Evolutionary conservation across 64 coral and sea anemone genomes (phyloP).

Genomic region (Catalaphyllia jardinei): DNA sequence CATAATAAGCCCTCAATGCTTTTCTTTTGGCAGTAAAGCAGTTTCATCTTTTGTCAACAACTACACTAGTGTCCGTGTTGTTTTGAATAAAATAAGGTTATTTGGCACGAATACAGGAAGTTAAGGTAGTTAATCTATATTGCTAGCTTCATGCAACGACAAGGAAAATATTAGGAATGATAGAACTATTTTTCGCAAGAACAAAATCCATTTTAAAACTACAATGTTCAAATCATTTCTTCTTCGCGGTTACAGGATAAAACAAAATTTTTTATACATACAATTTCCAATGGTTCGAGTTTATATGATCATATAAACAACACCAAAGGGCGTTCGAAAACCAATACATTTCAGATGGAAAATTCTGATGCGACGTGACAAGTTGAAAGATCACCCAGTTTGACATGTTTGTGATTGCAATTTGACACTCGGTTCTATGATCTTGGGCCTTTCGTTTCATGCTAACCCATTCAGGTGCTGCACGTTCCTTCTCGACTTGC

Average conservation of each 20-base stretch:
- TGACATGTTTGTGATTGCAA: neutral
- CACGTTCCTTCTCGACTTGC: neutral
- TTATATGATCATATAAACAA: too few relatives aligned
- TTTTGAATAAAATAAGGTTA: neutral
- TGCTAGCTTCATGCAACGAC: neutral
- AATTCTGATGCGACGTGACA: neutral
- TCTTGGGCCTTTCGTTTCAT: neutral
- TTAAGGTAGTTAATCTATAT: neutral
- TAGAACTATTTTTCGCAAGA: too few relatives aligned
- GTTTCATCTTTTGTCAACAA: neutral
- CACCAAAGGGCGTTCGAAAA: neutral
- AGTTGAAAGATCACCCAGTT: neutral
- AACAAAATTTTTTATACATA: too few relatives aligned
- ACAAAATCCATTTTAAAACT: too few relatives aligned
- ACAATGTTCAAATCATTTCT: too few relatives aligned
- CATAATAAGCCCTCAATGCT: neutral
- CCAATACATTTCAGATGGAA: neutral
- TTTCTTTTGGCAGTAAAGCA: neutral
- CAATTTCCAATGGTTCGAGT: too few relatives aligned
- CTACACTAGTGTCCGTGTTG: neutral
- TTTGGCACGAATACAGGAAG: neutral
- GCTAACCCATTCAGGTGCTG: neutral
- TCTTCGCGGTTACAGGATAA: too few relatives aligned
- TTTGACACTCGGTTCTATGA: neutral
- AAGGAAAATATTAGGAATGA: neutral